Conservation (phyloP, 1,140 invertebrate species). For the Diachasmimorpha longicaudata region DNA sequence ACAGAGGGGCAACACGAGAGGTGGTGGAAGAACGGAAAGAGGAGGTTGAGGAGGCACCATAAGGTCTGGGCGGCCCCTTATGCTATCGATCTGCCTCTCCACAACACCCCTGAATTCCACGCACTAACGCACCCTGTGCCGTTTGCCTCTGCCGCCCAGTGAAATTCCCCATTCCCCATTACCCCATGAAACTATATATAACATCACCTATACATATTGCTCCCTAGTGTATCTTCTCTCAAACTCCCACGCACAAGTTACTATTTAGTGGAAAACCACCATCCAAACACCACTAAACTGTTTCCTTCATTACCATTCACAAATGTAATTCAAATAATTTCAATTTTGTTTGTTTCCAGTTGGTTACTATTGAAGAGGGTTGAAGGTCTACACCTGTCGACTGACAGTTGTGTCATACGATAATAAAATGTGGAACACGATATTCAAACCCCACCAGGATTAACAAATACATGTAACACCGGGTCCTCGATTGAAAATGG, state of each 20-base stretch:
- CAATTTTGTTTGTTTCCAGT: neutral
- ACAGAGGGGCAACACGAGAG: slow-evolving; percentile 19
- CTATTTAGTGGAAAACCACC: slow-evolving; percentile 4
- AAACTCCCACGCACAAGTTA: neutral
- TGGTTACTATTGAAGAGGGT: neutral
- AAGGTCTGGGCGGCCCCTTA: slow-evolving; percentile 52
- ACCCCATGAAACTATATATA: slow-evolving; percentile 12
- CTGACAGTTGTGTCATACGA: neutral
- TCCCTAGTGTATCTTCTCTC: neutral
- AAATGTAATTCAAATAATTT: neutral
- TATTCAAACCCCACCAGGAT: neutral
- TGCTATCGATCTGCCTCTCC: slow-evolving; percentile 53
- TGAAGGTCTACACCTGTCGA: neutral
- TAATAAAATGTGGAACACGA: neutral
- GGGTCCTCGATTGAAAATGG: no score
- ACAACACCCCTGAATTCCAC: slow-evolving; percentile 38
- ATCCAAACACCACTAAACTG: neutral
- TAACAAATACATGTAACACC: no score
- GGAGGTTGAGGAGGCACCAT: slow-evolving; percentile 48
- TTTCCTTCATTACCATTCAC: neutral
- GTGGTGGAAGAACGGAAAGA: slow-evolving; percentile 30
- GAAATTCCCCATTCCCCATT: slow-evolving; percentile 35
- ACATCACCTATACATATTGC: neutral
- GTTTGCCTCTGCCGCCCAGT: slow-evolving; percentile 32
- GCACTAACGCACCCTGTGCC: slow-evolving; percentile 34